Percentiles rank a stretch among this genome's conserved stretches.
phyloP scores from a whole-genome alignment of 2,797 vertebrate genomes.

The Toxotes lorentzi region DNA sequence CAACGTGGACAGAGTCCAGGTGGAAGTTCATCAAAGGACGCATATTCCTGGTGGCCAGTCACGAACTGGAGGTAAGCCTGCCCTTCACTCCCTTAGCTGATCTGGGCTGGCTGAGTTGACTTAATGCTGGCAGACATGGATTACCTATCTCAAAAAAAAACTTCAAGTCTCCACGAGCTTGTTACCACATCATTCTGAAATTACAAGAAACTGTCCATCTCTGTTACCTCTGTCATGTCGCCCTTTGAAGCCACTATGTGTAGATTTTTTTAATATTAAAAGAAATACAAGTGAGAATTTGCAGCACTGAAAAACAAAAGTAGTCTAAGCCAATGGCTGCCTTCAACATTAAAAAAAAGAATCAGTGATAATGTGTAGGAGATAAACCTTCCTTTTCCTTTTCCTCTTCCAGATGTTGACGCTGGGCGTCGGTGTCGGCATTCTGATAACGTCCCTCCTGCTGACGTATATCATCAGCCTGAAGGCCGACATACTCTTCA shows the following conservation, averaged over 20 bases:
- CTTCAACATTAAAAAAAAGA: background rate
- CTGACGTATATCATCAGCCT: constrained; percentile 91
- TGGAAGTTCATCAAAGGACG: constrained; percentile 93
- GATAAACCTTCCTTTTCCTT: background rate
- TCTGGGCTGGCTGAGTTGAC: too few species aligned
- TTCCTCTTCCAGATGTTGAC: constrained; percentile 88
- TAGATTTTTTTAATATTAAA: too few species aligned
- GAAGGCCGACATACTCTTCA: constrained; percentile 93
- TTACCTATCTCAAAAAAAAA: too few species aligned
- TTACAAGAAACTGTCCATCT: too few species aligned
- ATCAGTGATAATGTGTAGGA: background rate
- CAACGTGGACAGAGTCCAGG: constrained; percentile 96
- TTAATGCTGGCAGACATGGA: too few species aligned
- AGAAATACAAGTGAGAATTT: background rate
- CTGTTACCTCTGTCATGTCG: too few species aligned
- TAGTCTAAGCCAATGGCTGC: background rate
- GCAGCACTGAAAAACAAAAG: background rate
- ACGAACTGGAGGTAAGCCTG: constrained; percentile 89
- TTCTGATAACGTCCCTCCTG: constrained; percentile 88
- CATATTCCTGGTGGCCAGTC: constrained; percentile 94
- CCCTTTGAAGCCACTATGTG: too few species aligned
- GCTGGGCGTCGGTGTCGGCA: constrained; percentile 86
- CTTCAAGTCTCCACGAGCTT: too few species aligned
- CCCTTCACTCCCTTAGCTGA: background rate
- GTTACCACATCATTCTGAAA: too few species aligned